A percentile compares a stretch with the other conserved stretches of the same genome.
These are phyloP conservation scores for Ormia ochracea DNA, from an alignment of 2,888 invertebrate species.

Conservation along the genomic window DNA sequence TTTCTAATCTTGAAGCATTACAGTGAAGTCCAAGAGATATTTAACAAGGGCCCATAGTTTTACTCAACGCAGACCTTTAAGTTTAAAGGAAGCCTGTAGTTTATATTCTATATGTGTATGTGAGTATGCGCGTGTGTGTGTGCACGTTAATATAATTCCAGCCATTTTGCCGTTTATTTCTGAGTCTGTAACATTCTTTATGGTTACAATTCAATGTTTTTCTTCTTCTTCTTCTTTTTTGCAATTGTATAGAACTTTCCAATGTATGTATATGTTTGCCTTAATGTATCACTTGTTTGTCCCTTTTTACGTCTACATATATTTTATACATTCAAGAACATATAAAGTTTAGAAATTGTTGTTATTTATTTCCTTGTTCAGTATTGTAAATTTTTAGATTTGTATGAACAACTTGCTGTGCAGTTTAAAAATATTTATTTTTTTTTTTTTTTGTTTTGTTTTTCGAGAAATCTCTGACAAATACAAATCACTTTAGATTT, in stretches of 20 bases:
- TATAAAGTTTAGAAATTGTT: conserved; percentile 43
- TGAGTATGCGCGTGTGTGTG: background rate
- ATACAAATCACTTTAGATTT: conserved; percentile 65
- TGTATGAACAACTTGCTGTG: background rate
- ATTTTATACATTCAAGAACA: conserved; percentile 2
- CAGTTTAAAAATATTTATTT: too few relatives aligned
- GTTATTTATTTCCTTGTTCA: conserved; percentile 30
- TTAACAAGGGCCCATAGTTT: too few relatives aligned
- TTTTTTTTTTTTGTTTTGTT: background rate
- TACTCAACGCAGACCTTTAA: too few relatives aligned
- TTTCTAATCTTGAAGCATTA: too few relatives aligned
- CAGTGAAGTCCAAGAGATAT: too few relatives aligned
- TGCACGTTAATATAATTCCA: background rate
- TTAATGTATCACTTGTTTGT: conserved; percentile 7
- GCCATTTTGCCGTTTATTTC: conserved; percentile 44
- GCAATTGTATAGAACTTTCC: background rate
- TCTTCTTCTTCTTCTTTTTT: background rate
- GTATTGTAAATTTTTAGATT: conserved; percentile 16
- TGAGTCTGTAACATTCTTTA: conserved; percentile 42
- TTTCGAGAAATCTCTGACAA: conserved; percentile 58
- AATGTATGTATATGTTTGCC: background rate
- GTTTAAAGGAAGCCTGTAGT: too few relatives aligned
- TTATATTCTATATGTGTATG: background rate
- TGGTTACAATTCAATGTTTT: conserved; percentile 28
- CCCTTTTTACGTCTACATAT: background rate